Evolutionary conservation across 2,888 invertebrate species (phyloP).

Genomic region (Hylaea fasciaria): DNA sequence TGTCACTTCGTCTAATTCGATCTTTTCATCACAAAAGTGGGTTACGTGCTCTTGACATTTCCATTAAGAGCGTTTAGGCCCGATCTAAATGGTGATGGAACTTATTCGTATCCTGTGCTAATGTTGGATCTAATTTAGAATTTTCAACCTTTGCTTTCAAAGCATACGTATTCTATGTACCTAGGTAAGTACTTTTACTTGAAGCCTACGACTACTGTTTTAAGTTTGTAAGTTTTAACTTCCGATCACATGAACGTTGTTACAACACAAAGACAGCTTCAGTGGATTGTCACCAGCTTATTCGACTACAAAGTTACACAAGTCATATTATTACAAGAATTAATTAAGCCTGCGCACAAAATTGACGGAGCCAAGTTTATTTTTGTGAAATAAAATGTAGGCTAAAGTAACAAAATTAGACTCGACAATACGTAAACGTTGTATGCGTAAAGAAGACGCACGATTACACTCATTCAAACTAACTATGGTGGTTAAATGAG

Average conservation of each 20-base stretch:
- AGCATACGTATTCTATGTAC: too few relatives aligned
- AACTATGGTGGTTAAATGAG: constrained; percentile 11
- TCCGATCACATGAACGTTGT: too few relatives aligned
- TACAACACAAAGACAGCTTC: too few relatives aligned
- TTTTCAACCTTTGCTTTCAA: too few relatives aligned
- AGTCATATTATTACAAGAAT: too few relatives aligned
- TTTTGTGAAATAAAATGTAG: background rate
- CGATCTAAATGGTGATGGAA: constrained; percentile 32
- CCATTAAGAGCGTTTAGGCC: constrained; percentile 25
- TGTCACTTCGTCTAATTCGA: constrained; percentile 32
- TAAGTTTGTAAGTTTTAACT: too few relatives aligned
- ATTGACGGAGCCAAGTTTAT: background rate
- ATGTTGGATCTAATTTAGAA: background rate
- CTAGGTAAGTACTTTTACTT: too few relatives aligned
- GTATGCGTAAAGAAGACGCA: background rate
- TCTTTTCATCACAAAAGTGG: constrained; percentile 39
- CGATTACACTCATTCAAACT: constrained; percentile 2
- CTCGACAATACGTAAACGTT: background rate
- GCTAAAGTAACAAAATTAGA: background rate
- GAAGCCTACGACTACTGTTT: too few relatives aligned
- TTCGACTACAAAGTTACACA: too few relatives aligned
- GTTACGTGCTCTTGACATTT: constrained; percentile 39
- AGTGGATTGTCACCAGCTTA: too few relatives aligned
- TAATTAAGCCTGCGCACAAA: too few relatives aligned
- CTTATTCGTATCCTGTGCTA: constrained; percentile 5